Evolutionary conservation across 64 coral and sea anemone genomes (phyloP), one percentile per base, ranked within the genome.

Genomic region (Dendrophyllia cribrosa): DNA sequence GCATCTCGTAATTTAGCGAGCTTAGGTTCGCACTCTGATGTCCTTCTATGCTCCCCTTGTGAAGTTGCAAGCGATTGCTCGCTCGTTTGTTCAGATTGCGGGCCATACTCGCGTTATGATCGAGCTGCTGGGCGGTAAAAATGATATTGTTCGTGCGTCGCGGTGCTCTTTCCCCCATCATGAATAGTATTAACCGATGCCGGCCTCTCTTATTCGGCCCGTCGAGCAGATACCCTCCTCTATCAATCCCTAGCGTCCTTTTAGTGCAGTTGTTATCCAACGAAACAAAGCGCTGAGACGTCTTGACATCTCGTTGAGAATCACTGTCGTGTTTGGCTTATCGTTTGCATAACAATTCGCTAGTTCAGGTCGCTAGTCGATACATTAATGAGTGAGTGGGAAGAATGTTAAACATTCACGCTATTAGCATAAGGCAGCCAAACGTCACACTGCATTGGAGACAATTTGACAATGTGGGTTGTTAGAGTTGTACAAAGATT

Each of bases 51-150:
- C 21, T 94, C 13, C 88, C 92, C 65, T 91, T 91, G 9, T 72
- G 78, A 34, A 97, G 72, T 17, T 65, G 49, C 5, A 97, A 77
- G 23, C 95, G 82, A 77, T 97, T 97, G 44, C 34, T 49, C 53
- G 88, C 95, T 11, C 92, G 72, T 51, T 97, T 97, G 83, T 97
- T 97, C 24, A 79, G 47, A 51, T 46, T 73, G n/a, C 95, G 88
- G 44, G 95, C 95, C 79, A 87, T 86, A n/a, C 95, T 97, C 5
- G 91, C 88, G 51, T 97, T 97, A 48, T 86, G 76, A 78, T 97
- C 95, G 6, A 97, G 67, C 21, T 76, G 79, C 21, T 97, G 88
- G 4, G 95, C 92, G 5, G 92, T 81, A 20, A 95, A 86, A 19
- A 94, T 0, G 16, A 88, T 68, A 46, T 89, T 70, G 56, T 82